Evolutionary conservation across 2,888 invertebrate genomes (phyloP), one percentile per base, ranked within the genome.

Genomic region (Sturmia bella): DNA sequence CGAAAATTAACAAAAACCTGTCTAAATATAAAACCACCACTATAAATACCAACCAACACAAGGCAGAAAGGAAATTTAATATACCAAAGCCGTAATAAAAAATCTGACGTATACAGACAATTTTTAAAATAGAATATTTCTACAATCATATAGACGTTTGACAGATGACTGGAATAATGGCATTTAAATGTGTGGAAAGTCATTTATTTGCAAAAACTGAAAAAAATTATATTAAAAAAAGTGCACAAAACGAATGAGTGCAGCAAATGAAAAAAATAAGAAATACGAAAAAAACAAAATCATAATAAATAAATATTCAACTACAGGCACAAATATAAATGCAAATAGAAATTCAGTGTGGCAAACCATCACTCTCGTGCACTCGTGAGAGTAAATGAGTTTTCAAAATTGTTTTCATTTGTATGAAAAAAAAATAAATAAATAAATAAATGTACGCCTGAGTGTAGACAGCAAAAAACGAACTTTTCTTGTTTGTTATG

Each of bases 121-220:
- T 39, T 43, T 41, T 64, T 43, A 69, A 74, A 70, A 69, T 70
- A 78, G 63, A 72, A 77, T 66, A 73, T 73, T 74, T 78, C 17
- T 57, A 70, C 82, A 74, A 74, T 78, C 82, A 74, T 70, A 77
- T 52, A 68, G 70, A 70, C 78, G 74, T 82, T 82, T 82, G 82
- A 82, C 82, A 82, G 82, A 78, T 78, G 82, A 78, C 82, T 82
- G 82, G 70, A 82, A 82, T 82, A 82, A 82, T 82, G 82, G 82
- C 78, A 82, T 82, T 82, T 82, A 82, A 82, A 82, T 82, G 82
- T 78, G 82, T 75, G 78, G 82, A 82, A 82, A 82, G 78, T 82
- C 82, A 82, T 82, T 82, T 78, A 77, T 82, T 59, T 82, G 50
- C 17, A 63, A 68, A 64, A 59, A 61, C 24, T 32, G n/a, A 68